Evolutionary conservation across 2,797 vertebrate species (phyloP), one percentile per base, ranked within the genome.

Genomic region (Chloroceryle amazona): DNA sequence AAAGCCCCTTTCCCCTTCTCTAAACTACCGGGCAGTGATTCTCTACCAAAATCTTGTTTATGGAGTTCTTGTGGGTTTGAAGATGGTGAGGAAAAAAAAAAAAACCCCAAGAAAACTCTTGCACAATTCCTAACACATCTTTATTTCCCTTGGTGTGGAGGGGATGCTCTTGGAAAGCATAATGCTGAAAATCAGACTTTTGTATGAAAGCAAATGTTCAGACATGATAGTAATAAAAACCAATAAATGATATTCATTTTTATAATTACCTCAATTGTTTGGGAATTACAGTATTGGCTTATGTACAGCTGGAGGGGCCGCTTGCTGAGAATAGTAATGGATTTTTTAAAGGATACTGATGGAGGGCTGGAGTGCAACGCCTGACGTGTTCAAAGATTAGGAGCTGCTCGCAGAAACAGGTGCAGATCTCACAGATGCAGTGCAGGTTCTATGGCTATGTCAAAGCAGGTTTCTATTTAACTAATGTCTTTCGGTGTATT

Each of bases 171-270:
- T 91, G 88, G 93, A 97, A 97, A 96, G 84, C 42, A 6, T 66
- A 91, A 90, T 93, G 93, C 81, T 95, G 91, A 89, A 89, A 94
- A 96, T 70, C 96, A 93, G 97, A 96, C 94, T 98, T 98, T 95
- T 97, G 93, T 98, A 94, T 97, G 87, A 97, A 96, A 96, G 86
- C 63, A 92, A 94, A 95, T 94, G 89, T 96, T 98, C 86, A 85
- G 95, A 91, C 76, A 41, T 96, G 95, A 83, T 94, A 95, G 97
- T 97, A 98, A 98, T 97, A 97, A 98, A 87, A 89, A 81, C 21
- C 92, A 98, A 98, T 98, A 98, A 98, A 98, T 98, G 96, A 97
- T 98, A 96, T 95, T 98, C 96, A 98, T 98, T 98, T 98, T 98
- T 92, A 97, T 92, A 97, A 94, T 96, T 96, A 97, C 97, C 97